A percentile compares a stretch with the other conserved stretches of the same genome.
phyloP scores from a whole-genome alignment of 2,888 invertebrate species.

The Ectobius pallidus region DNA sequence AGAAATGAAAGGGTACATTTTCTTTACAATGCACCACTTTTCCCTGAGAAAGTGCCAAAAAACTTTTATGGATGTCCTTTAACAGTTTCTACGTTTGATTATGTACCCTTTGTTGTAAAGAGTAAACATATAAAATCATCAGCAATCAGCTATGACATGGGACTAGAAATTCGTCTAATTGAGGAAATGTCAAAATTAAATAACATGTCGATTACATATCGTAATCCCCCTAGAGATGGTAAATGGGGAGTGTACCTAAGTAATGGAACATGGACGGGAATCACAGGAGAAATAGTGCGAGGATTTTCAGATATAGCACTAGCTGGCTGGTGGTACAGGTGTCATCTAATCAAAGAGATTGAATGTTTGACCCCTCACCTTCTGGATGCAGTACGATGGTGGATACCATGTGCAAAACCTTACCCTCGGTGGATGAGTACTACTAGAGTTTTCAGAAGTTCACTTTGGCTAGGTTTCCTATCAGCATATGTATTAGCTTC shows the following conservation, averaged over 20 bases:
- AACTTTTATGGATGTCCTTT: neutral
- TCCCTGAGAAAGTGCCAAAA: neutral
- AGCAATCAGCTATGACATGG: neutral
- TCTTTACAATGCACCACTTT: neutral
- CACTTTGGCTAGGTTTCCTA: neutral
- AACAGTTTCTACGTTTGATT: neutral
- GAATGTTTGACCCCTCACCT: neutral
- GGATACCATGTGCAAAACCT: neutral
- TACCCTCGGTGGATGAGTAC: neutral
- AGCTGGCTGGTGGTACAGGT: neutral
- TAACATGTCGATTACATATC: neutral
- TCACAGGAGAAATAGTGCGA: neutral
- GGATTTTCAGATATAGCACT: neutral
- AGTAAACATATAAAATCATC: neutral
- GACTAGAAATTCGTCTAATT: neutral
- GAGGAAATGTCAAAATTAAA: neutral
- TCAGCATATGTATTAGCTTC: neutral
- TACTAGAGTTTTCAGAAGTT: neutral
- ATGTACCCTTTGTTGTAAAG: neutral
- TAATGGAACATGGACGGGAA: neutral
- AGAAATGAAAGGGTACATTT: neutral
- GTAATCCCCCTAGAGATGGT: neutral
- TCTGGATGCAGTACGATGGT: neutral
- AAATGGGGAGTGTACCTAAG: neutral
- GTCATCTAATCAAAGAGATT: neutral